Base-by-base conservation (phyloP, 2,797 vertebrate species). In the Enteromius radiatus region DNA sequence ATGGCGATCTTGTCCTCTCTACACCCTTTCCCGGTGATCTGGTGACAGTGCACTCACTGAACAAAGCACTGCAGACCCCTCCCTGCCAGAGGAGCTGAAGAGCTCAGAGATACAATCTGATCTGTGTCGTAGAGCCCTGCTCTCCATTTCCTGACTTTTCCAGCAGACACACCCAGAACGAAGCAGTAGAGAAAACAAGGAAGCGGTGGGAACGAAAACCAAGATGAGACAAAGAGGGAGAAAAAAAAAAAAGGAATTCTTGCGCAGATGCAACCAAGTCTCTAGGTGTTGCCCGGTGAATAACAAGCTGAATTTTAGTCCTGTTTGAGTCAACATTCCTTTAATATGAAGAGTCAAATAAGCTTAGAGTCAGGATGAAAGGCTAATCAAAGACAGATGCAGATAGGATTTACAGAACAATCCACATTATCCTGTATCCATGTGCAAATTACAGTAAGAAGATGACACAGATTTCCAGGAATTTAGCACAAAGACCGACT, bases 361-460 rank as follows among this genome's bases (percentile, higher is more conserved):
- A 54, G 17, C 63, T 83, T 47, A 87, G 76, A 87, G 36, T 28
- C 54, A 67, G 80, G 80, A 88, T 88, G 83, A 89, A 85, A 85
- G 74, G 84, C 73, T 88, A 90, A 93, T 81, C 54, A 82, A 86
- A 89, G 59, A 78, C 91, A 92, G 88, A 92, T 91, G 90, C 80
- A 76, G 23, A 56, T 31, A 54, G 68, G 49, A 85, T 47, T 85
- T 74, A 74, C 36, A 61, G 23, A 59, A 52, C n/a, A 54, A 85
- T 52, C 12, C n/a, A 74, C 38, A 41, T 70, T 45, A 68, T 41
- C 47, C 38, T 0, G 4, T 81, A 33, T 61, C 64, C 17, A 12
- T n/a, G 23, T 14, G 3, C 56, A 21, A 73, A 85, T 61, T 11
- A 49, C 54, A 79, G 49, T 61, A 65, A n/a, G 7, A 12, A 28